Base-by-base conservation (phyloP, 2,888 invertebrate species). In the Ectemnius lituratus region DNA sequence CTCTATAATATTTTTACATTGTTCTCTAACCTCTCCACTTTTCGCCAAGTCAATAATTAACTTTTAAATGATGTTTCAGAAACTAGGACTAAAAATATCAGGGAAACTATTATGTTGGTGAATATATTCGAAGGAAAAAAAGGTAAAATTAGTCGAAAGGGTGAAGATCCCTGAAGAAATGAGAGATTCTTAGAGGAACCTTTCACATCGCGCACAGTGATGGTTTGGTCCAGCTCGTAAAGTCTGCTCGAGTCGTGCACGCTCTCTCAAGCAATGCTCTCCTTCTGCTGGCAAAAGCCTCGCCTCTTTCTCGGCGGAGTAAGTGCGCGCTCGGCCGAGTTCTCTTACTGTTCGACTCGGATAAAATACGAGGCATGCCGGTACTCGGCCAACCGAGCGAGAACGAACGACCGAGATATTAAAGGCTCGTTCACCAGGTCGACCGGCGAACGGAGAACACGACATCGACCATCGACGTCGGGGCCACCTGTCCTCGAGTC, bases 401-500 rank as follows among this genome's bases (percentile, higher is more conserved):
- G 83, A 83, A 80, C 37, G 37, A 37, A 37, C 73, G 75, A 58
- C 68, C 67, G 72, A 78, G 83, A 86, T 37, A 37, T 84, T 82
- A 78, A 79, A 83, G 81, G 67, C 37, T 78, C 77, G 74, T 70
- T 81, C 76, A 65, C 73, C 37, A 66, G 66, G 70, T 23, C 62
- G 75, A 59, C 37, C 37, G 37, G 64, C 60, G 73, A 73, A 71
- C 77, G 67, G 62, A 67, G 66, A 66, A 65, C 72, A 69, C 68
- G 75, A 70, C 70, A 68, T 81, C 77, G 56, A 76, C 70, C 70
- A 68, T 81, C 77, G 56, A 76, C 70, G 62, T 67, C 46, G 57
- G 64, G 61, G 75, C 80, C 85, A 84, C 82, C 82, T 83, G 82
- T 76, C 76, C 79, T 67, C 79, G 66, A 65, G 37, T 37, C 37